Base-by-base conservation (phyloP, 2,888 invertebrate species). In the Agapostemon virescens region DNA sequence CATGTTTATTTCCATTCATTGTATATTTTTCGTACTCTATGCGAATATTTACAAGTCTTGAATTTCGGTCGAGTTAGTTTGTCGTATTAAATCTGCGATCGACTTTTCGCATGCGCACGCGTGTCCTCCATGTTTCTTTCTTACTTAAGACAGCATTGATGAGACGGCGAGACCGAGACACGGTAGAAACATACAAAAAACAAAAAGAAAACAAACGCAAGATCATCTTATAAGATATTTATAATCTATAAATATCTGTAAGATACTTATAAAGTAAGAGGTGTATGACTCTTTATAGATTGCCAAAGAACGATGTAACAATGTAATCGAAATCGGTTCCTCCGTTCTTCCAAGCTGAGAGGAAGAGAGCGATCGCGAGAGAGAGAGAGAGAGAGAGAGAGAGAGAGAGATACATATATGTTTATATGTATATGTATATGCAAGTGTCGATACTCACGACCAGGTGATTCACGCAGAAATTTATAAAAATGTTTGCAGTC, bases 401-500 rank as follows among this genome's bases (percentile, higher is more conserved):
- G 15, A 55, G 49, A n/a, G n/a, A 49, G 33, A 33, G 38, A 42
- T 13, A 42, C 2, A 15, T 4, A 4, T 7, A 5, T 13, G 40
- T 0, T 13, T 1, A 40, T 13, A 13, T 13, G 2, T 6, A 13
- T 13, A 13, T 1, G 15, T 4, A 42, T 4, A 7, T 15, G 30
- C 23, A 67, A 76, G 45, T 73, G 74, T 63, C 45, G 61, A 82
- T 74, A 61, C 55, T 38, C 68, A 77, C 68, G 58, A 69, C 68
- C 26, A 77, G 45, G 52, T 69, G 49, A 68, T 78, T 84, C 80
- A 81, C 74, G 87, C 87, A 90, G 89, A 87, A 86, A 88, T 90
- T 90, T 89, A 88, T 88, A 88, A 90, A 90, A 90, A 89, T 89
- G 89, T 90, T 90, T 90, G 85, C 84, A 81, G 64, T 79, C 74